Evolutionary conservation across 2,888 invertebrate species (phyloP), one percentile per base, ranked within the genome.

Genomic region (Sminthurinus aureus): DNA sequence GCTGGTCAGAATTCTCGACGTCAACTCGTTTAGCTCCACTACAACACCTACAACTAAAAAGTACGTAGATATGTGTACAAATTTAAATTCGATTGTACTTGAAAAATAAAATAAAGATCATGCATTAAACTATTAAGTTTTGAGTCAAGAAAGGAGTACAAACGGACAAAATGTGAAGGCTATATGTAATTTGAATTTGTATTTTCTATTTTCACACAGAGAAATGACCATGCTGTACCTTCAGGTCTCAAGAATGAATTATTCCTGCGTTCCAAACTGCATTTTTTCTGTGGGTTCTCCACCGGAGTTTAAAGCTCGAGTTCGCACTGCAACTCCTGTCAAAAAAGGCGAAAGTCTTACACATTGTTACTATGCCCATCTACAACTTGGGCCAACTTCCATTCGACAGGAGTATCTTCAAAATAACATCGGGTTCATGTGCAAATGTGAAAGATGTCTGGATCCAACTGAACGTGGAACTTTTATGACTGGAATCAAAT

Each of bases 241-340:
- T 1, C n/a, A 20, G n/a, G n/a, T n/a, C 0, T n/a, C 20, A 0
- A 11, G n/a, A n/a, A 11, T 67, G 67, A 67, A 67, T 67, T 20
- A 67, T 67, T 67, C n/a, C 22, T 67, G 67, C 20, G n/a, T 67
- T 20, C 67, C 67, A 20, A 67, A n/a, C n/a, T 67, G 67, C 20
- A 67, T 22, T 9, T 67, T 8, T 8, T 20, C 20, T n/a, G n/a
- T 6, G 0, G 20, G 67, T 2, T 13, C 67, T 22, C n/a, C 22
- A n/a, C 67, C 67, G 67, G 20, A 67, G 6, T 20, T 67, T 2
- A 18, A 20, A 67, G 2, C n/a, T 8, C n/a, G n/a, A 8, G n/a
- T 67, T 20, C 67, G 67, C 0, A 67, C 67, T 11, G 20, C n/a
- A n/a, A 8, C 1, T 13, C n/a, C 15, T 20, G 67, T 67, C 2